phyloP scores from a whole-genome alignment of 2,797 vertebrate genomes.

The Todus mexicanus region DNA sequence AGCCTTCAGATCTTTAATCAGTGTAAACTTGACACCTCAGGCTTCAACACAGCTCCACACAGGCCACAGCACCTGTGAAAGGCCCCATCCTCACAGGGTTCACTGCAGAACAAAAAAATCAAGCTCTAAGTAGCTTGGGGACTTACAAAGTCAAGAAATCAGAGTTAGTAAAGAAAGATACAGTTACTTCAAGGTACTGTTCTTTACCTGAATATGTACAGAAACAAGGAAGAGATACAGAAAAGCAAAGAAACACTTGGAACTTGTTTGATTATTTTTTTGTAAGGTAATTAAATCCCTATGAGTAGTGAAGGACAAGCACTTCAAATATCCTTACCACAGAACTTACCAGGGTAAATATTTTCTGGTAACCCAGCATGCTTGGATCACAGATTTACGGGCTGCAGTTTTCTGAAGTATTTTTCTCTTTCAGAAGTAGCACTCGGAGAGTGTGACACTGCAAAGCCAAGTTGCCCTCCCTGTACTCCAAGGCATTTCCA shows the following conservation, averaged over 20 bases:
- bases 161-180: not conserved
- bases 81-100: not conserved
- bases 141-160: not conserved
- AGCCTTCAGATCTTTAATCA: not conserved
- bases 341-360: not conserved
- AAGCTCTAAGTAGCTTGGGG: not conserved
- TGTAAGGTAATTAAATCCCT: not conserved
- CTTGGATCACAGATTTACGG: not conserved
- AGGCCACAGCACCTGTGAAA: not conserved
- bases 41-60: not conserved
- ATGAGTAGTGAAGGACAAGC: not conserved
- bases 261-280: not conserved
- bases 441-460: not conserved
- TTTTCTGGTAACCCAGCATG: not conserved
- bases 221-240: not conserved
- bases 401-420: not conserved
- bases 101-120: not conserved
- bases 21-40: not conserved
- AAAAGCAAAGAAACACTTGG: not conserved
- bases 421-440: not conserved
- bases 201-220: not conserved
- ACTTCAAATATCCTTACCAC: not conserved
- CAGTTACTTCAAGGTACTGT: not conserved
- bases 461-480: not conserved
- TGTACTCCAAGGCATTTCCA: not conserved